A percentile compares a stretch with the other conserved stretches of the same genome.
These are phyloP conservation scores for Psephotus haematonotus DNA, from an alignment of 2,113 vertebrate species.

Conservation along the genomic window DNA sequence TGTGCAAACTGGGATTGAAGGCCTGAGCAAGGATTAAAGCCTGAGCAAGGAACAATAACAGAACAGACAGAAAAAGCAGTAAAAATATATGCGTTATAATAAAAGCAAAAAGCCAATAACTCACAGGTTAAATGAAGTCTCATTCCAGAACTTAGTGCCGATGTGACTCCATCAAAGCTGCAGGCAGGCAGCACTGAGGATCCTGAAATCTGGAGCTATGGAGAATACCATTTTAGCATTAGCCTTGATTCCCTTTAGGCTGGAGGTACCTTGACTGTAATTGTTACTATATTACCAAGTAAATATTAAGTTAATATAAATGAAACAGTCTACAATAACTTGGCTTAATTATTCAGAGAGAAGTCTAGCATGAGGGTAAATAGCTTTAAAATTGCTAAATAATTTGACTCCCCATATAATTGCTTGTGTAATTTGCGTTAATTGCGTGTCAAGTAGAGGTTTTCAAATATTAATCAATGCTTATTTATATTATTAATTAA, in stretches of 20 bases:
- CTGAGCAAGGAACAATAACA: neutral
- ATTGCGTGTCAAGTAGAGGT: slow-evolving; percentile 69
- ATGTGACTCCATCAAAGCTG: neutral
- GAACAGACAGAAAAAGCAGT: neutral
- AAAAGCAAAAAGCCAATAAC: neutral
- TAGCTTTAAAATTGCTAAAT: slow-evolving; percentile 64
- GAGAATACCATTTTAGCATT: neutral
- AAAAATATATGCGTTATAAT: neutral
- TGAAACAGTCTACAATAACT: slow-evolving; percentile 53
- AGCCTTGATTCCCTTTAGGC: neutral
- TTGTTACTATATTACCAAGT: neutral
- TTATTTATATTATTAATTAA: slow-evolving; percentile 66
- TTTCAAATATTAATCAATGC: slow-evolving; percentile 67
- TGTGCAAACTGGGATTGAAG: neutral
- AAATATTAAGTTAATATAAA: slow-evolving; percentile 45
- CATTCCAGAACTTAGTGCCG: neutral
- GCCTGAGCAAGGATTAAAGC: neutral
- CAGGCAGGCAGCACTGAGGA: neutral
- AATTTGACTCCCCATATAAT: slow-evolving; percentile 71
- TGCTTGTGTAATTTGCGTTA: slow-evolving; percentile 74
- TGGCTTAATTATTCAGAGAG: slow-evolving; percentile 62
- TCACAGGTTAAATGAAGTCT: neutral
- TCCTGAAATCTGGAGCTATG: neutral
- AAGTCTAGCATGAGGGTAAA: slow-evolving; percentile 61
- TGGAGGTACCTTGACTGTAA: neutral